Evolutionary conservation across 2,113 vertebrate genomes (phyloP).

Genomic region (Ictalurus punctatus): DNA sequence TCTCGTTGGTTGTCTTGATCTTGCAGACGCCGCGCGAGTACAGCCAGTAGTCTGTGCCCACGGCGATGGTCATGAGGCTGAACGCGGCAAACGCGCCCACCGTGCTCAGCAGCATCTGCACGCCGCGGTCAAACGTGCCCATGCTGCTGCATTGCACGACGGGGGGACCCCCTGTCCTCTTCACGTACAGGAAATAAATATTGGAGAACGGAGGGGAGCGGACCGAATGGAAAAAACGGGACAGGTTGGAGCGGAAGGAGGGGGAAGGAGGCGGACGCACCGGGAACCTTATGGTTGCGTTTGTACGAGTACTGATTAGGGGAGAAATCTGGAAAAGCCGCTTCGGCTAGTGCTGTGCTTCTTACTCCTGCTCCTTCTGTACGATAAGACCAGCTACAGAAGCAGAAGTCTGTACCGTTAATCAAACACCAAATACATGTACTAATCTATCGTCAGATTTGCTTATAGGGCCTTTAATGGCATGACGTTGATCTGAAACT

Average conservation of each 20-base stretch:
- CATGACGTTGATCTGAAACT: not conserved
- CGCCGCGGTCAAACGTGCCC: constrained; percentile 99
- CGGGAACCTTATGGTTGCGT: constrained; percentile 81
- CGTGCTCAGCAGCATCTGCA: constrained; percentile 99
- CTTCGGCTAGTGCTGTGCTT: constrained; percentile 13
- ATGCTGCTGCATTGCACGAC: constrained; percentile 99
- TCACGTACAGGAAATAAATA: constrained; percentile 85
- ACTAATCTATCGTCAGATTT: not conserved
- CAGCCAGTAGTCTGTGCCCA: constrained; percentile 99
- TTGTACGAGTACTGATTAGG: constrained; percentile 68
- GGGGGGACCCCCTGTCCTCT: constrained; percentile 95
- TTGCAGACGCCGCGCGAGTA: constrained; percentile 98
- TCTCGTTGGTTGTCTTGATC: constrained; percentile 93
- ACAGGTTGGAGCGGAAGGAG: constrained; percentile 74
- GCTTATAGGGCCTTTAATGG: constrained; percentile 30
- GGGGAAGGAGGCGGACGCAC: constrained; percentile 79
- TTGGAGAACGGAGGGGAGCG: constrained; percentile 80
- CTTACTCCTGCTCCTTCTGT: not conserved
- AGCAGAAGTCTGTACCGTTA: not conserved
- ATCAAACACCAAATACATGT: not conserved
- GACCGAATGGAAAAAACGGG: constrained; percentile 75
- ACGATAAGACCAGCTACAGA: not conserved
- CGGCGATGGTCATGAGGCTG: constrained; percentile 99
- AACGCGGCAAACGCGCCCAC: constrained; percentile 99
- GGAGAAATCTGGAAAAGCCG: constrained; percentile 63